A percentile compares a stretch with the other conserved stretches of the same genome.
phyloP scores from a whole-genome alignment of 1,140 invertebrate species.

The Pteromalus puparum region DNA sequence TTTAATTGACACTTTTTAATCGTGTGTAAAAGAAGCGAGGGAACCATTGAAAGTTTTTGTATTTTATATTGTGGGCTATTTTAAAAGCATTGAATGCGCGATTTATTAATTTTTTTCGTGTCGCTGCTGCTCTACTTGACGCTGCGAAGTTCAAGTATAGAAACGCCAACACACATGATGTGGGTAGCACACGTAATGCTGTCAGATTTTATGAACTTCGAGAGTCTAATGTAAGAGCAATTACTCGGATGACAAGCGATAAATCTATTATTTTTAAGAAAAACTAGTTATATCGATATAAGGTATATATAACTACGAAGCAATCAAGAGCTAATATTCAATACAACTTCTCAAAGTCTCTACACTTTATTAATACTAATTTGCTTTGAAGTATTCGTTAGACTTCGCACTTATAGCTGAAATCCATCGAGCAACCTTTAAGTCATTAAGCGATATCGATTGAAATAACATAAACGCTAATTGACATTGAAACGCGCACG shows the following conservation, averaged over 20 bases:
- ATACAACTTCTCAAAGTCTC: neutral
- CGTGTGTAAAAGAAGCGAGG: neutral
- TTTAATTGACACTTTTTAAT: neutral
- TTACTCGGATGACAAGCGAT: neutral
- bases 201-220: neutral
- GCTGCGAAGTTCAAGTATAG: neutral
- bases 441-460: neutral
- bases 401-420: neutral
- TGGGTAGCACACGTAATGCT: neutral
- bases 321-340: neutral
- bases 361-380: neutral
- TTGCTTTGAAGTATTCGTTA: neutral
- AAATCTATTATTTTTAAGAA: neutral
- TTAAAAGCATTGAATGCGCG: neutral
- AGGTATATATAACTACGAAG: neutral
- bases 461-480: too few relatives aligned
- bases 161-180: neutral
- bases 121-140: neutral
- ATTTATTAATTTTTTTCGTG: neutral
- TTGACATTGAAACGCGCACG: too few relatives aligned
- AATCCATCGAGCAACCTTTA: neutral
- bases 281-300: neutral
- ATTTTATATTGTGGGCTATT: too few relatives aligned
- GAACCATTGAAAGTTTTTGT: neutral
- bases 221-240: neutral